A percentile compares a stretch with the other conserved stretches of the same genome.
Conservation (phyloP, 2,888 invertebrate genomes). For the Netelia fuscicornis region DNA sequence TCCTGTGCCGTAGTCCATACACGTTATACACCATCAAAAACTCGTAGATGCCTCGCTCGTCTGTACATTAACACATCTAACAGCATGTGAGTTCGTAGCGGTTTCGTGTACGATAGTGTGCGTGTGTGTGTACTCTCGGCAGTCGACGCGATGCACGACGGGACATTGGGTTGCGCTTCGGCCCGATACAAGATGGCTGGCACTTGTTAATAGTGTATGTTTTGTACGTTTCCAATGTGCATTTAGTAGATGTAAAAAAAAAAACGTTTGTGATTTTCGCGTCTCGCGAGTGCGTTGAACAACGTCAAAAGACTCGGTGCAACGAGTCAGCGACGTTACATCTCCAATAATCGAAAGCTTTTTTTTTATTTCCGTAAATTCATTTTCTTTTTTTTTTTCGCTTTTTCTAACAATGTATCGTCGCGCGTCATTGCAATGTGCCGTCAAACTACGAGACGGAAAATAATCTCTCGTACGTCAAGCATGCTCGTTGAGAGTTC, state of each 20-base stretch:
- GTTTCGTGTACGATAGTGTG: neutral
- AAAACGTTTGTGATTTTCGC: conserved; percentile 33
- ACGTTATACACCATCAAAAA: neutral
- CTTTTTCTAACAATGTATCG: conserved; percentile 67
- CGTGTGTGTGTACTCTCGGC: conserved; percentile 49
- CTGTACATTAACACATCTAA: neutral
- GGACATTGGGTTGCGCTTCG: conserved; percentile 76
- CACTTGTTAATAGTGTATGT: conserved; percentile 85
- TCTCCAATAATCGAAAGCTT: conserved; percentile 28
- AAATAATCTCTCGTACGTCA: conserved; percentile 73
- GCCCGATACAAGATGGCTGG: conserved; percentile 84
- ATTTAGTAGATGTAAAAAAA: conserved; percentile 71
- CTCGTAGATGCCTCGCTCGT: neutral
- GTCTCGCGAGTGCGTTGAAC: conserved; percentile 20
- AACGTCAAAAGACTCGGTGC: neutral
- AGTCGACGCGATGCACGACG: conserved; percentile 73
- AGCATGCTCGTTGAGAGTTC: conserved; percentile 76
- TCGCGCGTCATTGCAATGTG: conserved; percentile 76
- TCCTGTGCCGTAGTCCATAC: neutral
- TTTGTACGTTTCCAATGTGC: conserved; percentile 76
- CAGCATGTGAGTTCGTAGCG: neutral
- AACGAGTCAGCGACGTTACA: conserved; percentile 13
- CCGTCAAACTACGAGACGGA: conserved; percentile 74
- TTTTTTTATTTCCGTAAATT: conserved; percentile 32
- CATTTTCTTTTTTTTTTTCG: conserved; percentile 12